Base-by-base conservation (phyloP, 1,140 invertebrate species). In the Proales similis region DNA sequence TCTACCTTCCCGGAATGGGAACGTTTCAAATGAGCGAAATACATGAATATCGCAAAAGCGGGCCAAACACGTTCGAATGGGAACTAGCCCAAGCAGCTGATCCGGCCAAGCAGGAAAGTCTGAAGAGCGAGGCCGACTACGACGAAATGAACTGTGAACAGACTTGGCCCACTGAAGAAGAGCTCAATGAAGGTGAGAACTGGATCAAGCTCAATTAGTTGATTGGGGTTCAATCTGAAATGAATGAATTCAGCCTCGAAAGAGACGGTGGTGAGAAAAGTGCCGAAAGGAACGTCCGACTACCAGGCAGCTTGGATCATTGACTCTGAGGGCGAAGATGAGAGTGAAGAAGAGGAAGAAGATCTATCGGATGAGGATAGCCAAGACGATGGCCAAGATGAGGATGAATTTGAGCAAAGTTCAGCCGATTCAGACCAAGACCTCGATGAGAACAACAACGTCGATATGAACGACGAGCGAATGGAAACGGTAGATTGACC, bases 281-380 rank as follows among this genome's bases (percentile, higher is more conserved):
- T 94, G 22, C 90, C 90, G 0, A 89, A 90, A 77, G 92, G 92
- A 36, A 90, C 87, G 69, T 95, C 90, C 11, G 87, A 88, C 53
- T 97, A 97, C 75, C 93, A 97, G 77, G 88, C 91, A 20, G 85
- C 90, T 29, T 97, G 92, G 92, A 92, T 96, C 72, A 79, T 85
- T 3, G 84, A 87, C 67, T 71, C 70, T 12, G 68, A 71, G 24
- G 70, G 70, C 20, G 66, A 68, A 38, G 64, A 69, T 49, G 68
- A 68, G 17, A 48, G 24, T 30, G 46, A 60, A 4, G 51, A 61
- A 19, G 60, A 70, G 19, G 47, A 63, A 9, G 63, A 66, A 47
- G 22, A 57, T 32, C 33, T 66, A 12, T 32, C 63, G 19, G 48
- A 39, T 33, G 63, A 64, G 29, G 33, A 53, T 29, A 42, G 66